These are phyloP conservation scores for Melanotaenia pygmaea DNA, from an alignment of 2,797 vertebrate species.

Conservation along the genomic window DNA sequence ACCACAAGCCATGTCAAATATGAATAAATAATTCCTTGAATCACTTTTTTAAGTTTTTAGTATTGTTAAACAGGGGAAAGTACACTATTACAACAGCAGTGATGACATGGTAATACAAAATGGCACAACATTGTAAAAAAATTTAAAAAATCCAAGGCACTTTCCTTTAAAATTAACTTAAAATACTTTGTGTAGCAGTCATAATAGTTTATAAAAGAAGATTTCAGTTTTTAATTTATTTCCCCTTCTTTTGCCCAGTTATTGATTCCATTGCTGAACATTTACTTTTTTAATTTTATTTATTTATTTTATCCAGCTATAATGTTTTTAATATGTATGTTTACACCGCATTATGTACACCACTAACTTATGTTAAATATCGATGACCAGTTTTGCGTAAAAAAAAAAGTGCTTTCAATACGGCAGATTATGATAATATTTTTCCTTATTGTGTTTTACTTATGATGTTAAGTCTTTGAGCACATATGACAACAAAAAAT, in stretches of 20 bases:
- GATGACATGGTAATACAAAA: not conserved
- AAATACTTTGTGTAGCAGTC: not conserved
- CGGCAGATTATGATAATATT: not conserved
- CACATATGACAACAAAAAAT: too few relatives aligned
- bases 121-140: not conserved
- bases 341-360: too few relatives aligned
- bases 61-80: slow-evolving; percentile 1
- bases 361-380: too few relatives aligned
- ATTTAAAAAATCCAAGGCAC: not conserved
- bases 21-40: not conserved
- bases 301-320: too few relatives aligned
- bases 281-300: too few relatives aligned
- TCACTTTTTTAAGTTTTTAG: accelerated
- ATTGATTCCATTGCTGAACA: too few relatives aligned
- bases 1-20: slow-evolving; percentile 11
- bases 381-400: too few relatives aligned
- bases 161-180: too few relatives aligned
- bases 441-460: too few relatives aligned
- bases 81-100: not conserved
- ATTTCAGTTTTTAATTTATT: not conserved
- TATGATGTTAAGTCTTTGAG: not conserved
- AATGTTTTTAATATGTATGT: too few relatives aligned
- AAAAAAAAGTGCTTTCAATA: too few relatives aligned
- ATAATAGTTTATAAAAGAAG: not conserved
- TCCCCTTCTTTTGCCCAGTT: not conserved